These are phyloP conservation scores for Genyomyrus donnyi DNA, from an alignment of 2,113 vertebrate genomes.

Conservation along the genomic window DNA sequence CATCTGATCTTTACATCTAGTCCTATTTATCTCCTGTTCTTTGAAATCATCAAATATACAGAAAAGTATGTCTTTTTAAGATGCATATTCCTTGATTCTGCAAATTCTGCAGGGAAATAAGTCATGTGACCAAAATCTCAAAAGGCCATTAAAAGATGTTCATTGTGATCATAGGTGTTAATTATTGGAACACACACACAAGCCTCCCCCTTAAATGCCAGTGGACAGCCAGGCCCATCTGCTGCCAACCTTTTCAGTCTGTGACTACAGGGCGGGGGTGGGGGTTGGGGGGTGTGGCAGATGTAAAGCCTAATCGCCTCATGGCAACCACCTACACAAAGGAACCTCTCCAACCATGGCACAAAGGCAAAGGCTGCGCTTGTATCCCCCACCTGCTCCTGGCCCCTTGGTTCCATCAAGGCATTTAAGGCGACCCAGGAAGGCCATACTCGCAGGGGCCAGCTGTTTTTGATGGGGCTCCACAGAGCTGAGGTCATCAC, in stretches of 20 bases:
- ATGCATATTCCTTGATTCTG: not conserved
- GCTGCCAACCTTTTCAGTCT: slow-evolving; percentile 36
- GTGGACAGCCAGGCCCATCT: slow-evolving; percentile 43
- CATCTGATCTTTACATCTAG: not conserved
- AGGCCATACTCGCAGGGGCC: not conserved
- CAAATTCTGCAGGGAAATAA: not conserved
- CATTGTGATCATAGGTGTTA: not conserved
- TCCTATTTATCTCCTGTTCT: not conserved
- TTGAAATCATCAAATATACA: not conserved
- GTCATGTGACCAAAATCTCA: not conserved
- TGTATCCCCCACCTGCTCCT: slow-evolving; percentile 40
- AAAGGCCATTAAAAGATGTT: not conserved
- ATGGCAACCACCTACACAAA: slow-evolving; percentile 59
- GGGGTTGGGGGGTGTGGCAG: slow-evolving; percentile 45
- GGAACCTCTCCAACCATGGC: slow-evolving; percentile 41
- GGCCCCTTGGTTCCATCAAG: not conserved
- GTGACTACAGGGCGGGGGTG: slow-evolving; percentile 28
- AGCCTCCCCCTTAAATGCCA: not conserved
- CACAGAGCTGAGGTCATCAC: not conserved
- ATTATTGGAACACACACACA: not conserved
- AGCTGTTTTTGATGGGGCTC: not conserved
- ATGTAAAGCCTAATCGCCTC: slow-evolving; percentile 66
- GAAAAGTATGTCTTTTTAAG: not conserved
- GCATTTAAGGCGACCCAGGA: not conserved
- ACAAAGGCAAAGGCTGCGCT: slow-evolving; percentile 50